phyloP scores from a whole-genome alignment of 2,113 vertebrate species.

The Coptodon rendalli region DNA sequence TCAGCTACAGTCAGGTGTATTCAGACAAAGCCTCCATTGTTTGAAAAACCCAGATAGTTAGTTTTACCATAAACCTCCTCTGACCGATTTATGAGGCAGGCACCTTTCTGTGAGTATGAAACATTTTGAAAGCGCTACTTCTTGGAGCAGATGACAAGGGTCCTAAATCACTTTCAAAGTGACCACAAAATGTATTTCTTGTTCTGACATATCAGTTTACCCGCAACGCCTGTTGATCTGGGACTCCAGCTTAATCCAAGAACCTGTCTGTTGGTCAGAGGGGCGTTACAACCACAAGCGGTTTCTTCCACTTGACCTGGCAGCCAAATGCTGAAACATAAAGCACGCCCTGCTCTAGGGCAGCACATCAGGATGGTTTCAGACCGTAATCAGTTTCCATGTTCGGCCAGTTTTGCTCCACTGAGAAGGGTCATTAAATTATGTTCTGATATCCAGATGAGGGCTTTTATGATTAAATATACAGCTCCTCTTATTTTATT shows the following conservation, averaged over 20 bases:
- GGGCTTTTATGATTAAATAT: not conserved
- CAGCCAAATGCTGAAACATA: conserved; percentile 14
- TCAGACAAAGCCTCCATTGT: conserved; percentile 46
- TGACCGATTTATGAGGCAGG: conserved; percentile 33
- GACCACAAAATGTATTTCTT: conserved; percentile 38
- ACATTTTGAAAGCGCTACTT: conserved; percentile 22
- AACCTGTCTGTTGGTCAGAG: conserved; percentile 37
- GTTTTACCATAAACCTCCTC: conserved; percentile 33
- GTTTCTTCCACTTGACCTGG: conserved; percentile 39
- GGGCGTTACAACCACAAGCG: not conserved
- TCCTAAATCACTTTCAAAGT: conserved; percentile 33
- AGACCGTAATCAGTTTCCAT: not conserved
- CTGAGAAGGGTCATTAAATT: not conserved
- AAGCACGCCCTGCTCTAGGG: not conserved
- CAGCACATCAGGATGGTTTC: not conserved
- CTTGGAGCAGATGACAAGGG: not conserved
- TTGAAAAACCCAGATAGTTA: conserved; percentile 5
- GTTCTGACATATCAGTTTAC: conserved; percentile 42
- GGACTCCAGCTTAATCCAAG: conserved; percentile 15
- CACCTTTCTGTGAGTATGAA: conserved; percentile 16
- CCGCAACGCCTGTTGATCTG: conserved; percentile 13
- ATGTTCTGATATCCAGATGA: not conserved
- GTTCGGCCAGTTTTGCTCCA: not conserved
- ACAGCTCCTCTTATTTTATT: not conserved
- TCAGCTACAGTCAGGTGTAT: conserved; percentile 38